phyloP scores from a whole-genome alignment of 2,888 invertebrate genomes.

The Watsonalla binaria region DNA sequence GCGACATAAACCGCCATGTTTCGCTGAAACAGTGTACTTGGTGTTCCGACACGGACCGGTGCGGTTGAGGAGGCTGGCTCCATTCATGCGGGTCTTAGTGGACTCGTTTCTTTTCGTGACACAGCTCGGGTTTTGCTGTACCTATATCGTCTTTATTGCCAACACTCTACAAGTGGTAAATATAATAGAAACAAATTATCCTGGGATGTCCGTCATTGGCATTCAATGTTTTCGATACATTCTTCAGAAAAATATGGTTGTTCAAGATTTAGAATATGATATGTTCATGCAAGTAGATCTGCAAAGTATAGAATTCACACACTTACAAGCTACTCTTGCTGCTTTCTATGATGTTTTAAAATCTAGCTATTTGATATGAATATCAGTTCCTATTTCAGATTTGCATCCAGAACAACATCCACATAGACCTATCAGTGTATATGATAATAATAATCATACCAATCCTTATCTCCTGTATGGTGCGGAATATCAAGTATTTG shows the following conservation, averaged over 20 bases:
- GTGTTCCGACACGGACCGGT: slow-evolving; percentile 88
- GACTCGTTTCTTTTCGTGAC: slow-evolving; percentile 94
- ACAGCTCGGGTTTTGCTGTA: slow-evolving; percentile 98
- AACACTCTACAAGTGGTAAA: slow-evolving; percentile 87
- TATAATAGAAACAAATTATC: neutral
- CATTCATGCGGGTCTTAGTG: slow-evolving; percentile 83
- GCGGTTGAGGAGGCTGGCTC: slow-evolving; percentile 79
- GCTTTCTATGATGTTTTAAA: no score
- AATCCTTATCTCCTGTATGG: slow-evolving; percentile 85
- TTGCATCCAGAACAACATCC: slow-evolving; percentile 80
- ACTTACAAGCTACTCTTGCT: no score
- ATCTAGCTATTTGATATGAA: neutral
- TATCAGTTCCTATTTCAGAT: slow-evolving; percentile 69
- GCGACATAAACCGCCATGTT: slow-evolving; percentile 80
- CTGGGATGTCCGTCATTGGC: no score
- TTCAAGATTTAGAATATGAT: no score
- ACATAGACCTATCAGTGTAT: slow-evolving; percentile 82
- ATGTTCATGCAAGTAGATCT: no score
- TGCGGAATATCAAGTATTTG: slow-evolving; percentile 91
- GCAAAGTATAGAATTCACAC: slow-evolving; percentile 12
- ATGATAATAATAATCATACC: slow-evolving; percentile 87
- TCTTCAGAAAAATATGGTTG: no score
- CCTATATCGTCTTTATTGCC: slow-evolving; percentile 97
- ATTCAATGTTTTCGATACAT: no score
- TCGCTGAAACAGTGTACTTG: slow-evolving; percentile 90